These are phyloP conservation scores for Quiscalus mexicanus DNA, from an alignment of 2,113 vertebrate genomes.

Conservation along the genomic window DNA sequence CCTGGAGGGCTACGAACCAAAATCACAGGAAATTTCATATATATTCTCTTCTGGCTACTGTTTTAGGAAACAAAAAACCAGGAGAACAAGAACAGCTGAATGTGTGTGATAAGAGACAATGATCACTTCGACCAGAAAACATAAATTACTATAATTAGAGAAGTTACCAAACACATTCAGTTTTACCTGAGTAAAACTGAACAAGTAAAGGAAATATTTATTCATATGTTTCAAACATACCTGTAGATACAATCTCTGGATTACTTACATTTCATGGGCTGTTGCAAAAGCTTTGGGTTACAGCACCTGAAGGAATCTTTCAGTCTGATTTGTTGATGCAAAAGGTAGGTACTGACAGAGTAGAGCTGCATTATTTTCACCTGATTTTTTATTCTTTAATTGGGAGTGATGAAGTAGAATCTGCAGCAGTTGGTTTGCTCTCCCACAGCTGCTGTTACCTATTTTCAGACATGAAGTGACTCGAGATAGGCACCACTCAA, in stretches of 20 bases:
- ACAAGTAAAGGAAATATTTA: neutral
- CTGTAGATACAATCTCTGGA: neutral
- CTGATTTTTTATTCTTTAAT: neutral
- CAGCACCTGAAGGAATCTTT: neutral
- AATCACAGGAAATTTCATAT: neutral
- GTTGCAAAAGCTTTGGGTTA: neutral
- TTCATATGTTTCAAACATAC: neutral
- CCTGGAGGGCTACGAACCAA: neutral
- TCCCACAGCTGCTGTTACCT: neutral
- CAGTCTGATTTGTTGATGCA: neutral
- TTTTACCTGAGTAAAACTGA: neutral
- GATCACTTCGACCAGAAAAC: neutral
- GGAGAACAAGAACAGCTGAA: neutral
- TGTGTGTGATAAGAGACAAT: neutral
- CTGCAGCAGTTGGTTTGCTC: neutral
- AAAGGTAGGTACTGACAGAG: neutral
- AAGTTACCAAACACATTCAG: neutral
- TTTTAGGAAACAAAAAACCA: neutral
- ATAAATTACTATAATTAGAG: neutral
- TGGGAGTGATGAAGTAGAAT: neutral
- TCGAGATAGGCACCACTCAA: neutral
- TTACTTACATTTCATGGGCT: neutral
- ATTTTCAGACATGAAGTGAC: neutral
- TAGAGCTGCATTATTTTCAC: neutral
- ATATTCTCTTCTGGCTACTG: neutral